Percentiles rank a stretch among this genome's conserved stretches.
These are phyloP conservation scores for Ophraella communa DNA, from an alignment of 2,888 invertebrate genomes.

Conservation along the genomic window DNA sequence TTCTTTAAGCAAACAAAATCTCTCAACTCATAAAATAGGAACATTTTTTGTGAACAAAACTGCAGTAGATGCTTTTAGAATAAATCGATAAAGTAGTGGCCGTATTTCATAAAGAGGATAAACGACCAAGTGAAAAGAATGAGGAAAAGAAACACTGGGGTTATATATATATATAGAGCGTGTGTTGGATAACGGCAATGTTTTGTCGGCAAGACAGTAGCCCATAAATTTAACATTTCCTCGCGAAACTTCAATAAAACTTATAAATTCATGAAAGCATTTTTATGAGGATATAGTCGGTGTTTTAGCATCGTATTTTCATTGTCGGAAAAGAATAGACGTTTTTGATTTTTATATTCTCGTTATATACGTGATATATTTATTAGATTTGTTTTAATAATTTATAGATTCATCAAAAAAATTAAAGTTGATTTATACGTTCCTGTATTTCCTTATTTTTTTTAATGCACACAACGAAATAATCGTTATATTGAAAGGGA, in stretches of 20 bases:
- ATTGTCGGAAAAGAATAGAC: constrained; percentile 28
- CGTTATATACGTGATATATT: constrained; percentile 27
- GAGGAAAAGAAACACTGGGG: constrained; percentile 10
- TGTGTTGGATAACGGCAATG: constrained; percentile 20
- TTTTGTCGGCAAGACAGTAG: constrained; percentile 15
- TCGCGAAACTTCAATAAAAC: constrained; percentile 34
- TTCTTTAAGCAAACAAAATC: no score
- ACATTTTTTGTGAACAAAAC: no score
- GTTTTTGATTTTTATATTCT: constrained; percentile 34
- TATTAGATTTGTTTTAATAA: constrained; percentile 26
- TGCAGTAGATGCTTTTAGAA: constrained; percentile 20
- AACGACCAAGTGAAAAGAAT: background rate
- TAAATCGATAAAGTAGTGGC: constrained; percentile 24
- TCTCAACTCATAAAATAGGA: no score
- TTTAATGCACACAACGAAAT: no score
- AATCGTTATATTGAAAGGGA: no score
- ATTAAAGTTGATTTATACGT: no score
- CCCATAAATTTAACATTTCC: constrained; percentile 25
- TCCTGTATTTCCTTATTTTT: no score
- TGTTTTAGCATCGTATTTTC: constrained; percentile 27
- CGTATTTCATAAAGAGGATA: constrained; percentile 14
- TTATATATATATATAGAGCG: no score
- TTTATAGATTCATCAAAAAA: no score
- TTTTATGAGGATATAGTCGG: constrained; percentile 29
- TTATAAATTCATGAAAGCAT: constrained; percentile 36